phyloP scores from a whole-genome alignment of 2,797 vertebrate species.

The Rhadinocentrus ornatus region DNA sequence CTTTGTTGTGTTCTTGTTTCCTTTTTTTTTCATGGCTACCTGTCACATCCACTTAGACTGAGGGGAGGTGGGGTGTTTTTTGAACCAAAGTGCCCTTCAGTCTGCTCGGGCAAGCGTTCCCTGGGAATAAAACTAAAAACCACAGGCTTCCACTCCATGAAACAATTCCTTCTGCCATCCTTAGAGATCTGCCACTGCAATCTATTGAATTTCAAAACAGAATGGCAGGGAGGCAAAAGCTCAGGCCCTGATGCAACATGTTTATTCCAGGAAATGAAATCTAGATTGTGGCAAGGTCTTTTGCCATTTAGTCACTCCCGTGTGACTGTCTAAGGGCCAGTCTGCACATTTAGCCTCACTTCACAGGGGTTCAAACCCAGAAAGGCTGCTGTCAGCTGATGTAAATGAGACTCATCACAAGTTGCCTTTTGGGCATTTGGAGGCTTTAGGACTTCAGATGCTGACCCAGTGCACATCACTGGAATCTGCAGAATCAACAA shows the following conservation, averaged over 20 bases:
- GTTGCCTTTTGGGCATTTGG: slow-evolving; percentile 37
- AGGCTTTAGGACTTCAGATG: slow-evolving; percentile 17
- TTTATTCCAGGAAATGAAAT: slow-evolving; percentile 72
- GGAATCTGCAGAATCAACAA: slow-evolving; percentile 16
- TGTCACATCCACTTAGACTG: slow-evolving; percentile 77
- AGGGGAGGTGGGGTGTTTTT: slow-evolving; percentile 64
- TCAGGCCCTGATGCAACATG: slow-evolving; percentile 43
- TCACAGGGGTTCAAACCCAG: slow-evolving; percentile 28
- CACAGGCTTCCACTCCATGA: slow-evolving; percentile 77
- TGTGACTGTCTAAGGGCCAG: slow-evolving; percentile 37
- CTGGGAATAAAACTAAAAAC: slow-evolving; percentile 76
- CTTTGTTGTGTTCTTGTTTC: slow-evolving; percentile 50
- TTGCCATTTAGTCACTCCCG: slow-evolving; percentile 53
- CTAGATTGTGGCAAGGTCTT: slow-evolving; percentile 50
- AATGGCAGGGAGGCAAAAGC: slow-evolving; percentile 60
- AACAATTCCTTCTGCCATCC: slow-evolving; percentile 74
- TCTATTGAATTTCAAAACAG: slow-evolving; percentile 72
- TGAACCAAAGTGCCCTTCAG: slow-evolving; percentile 77
- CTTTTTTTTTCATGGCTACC: slow-evolving; percentile 50
- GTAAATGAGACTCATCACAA: slow-evolving; percentile 29
- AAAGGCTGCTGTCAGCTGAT: slow-evolving; percentile 52
- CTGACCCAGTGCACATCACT: slow-evolving; percentile 29
- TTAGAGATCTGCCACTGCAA: slow-evolving; percentile 71
- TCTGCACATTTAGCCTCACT: slow-evolving; percentile 40
- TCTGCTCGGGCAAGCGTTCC: slow-evolving; percentile 65